phyloP scores from a whole-genome alignment of 2,888 invertebrate species.

The Drosophila nr. fundita region DNA sequence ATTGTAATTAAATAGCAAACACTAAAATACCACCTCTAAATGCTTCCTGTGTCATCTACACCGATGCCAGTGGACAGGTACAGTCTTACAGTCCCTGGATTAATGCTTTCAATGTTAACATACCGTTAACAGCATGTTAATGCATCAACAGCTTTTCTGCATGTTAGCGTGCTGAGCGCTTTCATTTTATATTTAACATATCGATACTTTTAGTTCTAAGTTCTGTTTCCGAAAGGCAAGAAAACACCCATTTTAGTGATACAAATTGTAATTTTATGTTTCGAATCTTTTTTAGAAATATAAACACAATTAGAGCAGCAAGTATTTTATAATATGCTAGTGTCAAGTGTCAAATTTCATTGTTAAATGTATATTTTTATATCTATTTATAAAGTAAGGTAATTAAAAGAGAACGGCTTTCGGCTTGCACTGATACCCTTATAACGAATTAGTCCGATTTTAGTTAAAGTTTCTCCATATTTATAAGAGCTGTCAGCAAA shows the following conservation, averaged over 20 bases:
- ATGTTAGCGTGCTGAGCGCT: slow-evolving; percentile 18
- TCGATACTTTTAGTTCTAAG: slow-evolving; percentile 34
- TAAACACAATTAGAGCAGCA: slow-evolving; percentile 77
- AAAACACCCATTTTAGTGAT: slow-evolving; percentile 21
- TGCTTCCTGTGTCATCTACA: slow-evolving; percentile 97
- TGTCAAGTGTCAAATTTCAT: slow-evolving; percentile 30
- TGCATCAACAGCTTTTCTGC: slow-evolving; percentile 30
- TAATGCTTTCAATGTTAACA: slow-evolving; percentile 25
- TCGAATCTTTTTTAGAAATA: slow-evolving; percentile 44
- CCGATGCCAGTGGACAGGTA: slow-evolving; percentile 98
- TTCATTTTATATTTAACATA: background rate
- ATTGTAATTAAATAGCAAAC: slow-evolving; percentile 69
- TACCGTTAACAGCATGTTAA: slow-evolving; percentile 43
- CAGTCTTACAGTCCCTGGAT: slow-evolving; percentile 44
- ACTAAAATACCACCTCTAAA: slow-evolving; percentile 91
- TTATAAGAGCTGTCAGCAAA: background rate
- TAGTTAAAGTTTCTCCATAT: background rate
- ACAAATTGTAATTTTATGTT: slow-evolving; percentile 42
- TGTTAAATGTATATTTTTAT: slow-evolving; percentile 21
- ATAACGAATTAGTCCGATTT: slow-evolving; percentile 3
- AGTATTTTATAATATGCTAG: slow-evolving; percentile 50
- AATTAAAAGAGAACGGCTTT: slow-evolving; percentile 1
- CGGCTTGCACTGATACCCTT: slow-evolving; percentile 23
- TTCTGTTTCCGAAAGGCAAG: slow-evolving; percentile 33
- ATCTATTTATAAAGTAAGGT: slow-evolving; percentile 18